Percentiles rank a stretch among this genome's conserved stretches.
Conservation (phyloP, 1,140 invertebrate species). For the Saccostrea echinata region DNA sequence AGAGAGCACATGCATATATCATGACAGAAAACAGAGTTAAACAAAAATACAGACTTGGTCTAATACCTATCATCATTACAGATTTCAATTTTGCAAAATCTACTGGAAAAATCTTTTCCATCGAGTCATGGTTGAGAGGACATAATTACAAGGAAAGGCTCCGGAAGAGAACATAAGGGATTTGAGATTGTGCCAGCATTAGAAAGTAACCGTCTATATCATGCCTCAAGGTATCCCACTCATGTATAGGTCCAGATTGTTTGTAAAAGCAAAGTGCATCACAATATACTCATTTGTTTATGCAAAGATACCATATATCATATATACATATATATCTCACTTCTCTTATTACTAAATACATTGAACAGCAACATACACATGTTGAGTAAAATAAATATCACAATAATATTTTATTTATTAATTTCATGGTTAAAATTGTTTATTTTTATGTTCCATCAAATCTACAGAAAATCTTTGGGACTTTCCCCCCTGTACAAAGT, state of each 20-base stretch:
- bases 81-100: slow-evolving; percentile 31
- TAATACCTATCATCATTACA: slow-evolving; percentile 18
- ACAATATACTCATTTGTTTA: background rate
- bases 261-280: background rate
- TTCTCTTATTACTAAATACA: background rate
- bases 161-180: slow-evolving; percentile 1
- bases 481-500: too few relatives aligned
- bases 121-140: slow-evolving; percentile 19
- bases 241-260: background rate
- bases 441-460: too few relatives aligned
- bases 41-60: background rate
- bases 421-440: background rate
- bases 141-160: slow-evolving; percentile 21
- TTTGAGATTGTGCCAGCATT: slow-evolving; percentile 31
- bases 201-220: background rate
- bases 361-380: background rate
- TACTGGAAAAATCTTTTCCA: slow-evolving; percentile 25
- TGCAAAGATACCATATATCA: background rate
- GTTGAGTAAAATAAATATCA: background rate
- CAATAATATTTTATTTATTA: background rate
- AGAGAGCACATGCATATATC: background rate
- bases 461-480: too few relatives aligned
- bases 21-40: background rate
- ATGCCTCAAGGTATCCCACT: slow-evolving; percentile 20
- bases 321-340: background rate